These are phyloP conservation scores for Plotosus lineatus DNA, from an alignment of 2,113 vertebrate species.

Conservation along the genomic window DNA sequence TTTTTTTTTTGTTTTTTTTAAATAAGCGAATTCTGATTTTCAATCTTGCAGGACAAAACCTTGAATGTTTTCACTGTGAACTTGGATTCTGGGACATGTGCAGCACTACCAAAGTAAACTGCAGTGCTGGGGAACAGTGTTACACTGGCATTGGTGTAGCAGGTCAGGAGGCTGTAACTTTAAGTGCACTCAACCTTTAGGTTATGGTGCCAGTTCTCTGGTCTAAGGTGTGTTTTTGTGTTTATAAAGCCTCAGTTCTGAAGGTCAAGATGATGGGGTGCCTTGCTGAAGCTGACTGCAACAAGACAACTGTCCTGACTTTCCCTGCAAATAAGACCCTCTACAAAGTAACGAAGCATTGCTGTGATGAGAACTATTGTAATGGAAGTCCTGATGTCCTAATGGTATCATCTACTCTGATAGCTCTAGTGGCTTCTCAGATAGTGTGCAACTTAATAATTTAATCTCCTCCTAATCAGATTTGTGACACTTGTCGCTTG, in stretches of 20 bases:
- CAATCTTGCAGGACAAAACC: slow-evolving; percentile 28
- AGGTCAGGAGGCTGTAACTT: background rate
- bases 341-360: slow-evolving; percentile 25
- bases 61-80: slow-evolving; percentile 44
- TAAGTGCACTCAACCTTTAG: background rate
- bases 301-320: slow-evolving; percentile 35
- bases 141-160: slow-evolving; percentile 45
- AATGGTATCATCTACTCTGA: background rate
- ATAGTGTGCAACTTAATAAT: background rate
- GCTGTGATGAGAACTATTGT: slow-evolving; percentile 41
- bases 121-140: slow-evolving; percentile 39
- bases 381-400: slow-evolving; percentile 18
- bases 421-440: background rate
- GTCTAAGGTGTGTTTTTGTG: background rate
- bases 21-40: background rate
- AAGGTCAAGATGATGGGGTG: slow-evolving; percentile 47
- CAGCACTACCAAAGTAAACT: slow-evolving; percentile 38
- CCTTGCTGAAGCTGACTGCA: slow-evolving; percentile 34
- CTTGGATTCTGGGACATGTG: slow-evolving; percentile 51
- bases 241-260: slow-evolving; percentile 38
- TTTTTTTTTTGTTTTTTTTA: background rate
- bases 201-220: background rate
- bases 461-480: no score
- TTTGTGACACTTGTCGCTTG: no score
- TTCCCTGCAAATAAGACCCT: slow-evolving; percentile 43